Evolutionary conservation across 2,113 vertebrate genomes (phyloP), one percentile per base, ranked within the genome.

Genomic region (Dipodomys ordii): DNA sequence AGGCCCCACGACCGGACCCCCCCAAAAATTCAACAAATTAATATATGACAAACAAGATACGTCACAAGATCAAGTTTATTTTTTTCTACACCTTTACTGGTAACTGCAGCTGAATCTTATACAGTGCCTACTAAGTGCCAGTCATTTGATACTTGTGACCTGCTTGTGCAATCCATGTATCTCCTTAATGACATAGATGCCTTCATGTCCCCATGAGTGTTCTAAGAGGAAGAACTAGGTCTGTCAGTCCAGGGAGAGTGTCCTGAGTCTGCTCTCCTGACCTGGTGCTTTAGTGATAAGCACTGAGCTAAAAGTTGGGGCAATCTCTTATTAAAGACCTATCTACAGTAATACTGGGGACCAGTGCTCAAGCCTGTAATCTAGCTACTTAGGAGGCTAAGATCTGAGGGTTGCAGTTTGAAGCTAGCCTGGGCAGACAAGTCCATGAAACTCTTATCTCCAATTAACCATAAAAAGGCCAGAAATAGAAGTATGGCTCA

Each of bases 21-120:
- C 39, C 39, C 39, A 39, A 39, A 39, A 39, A 78, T 68, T 12
- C 18, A 79, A 72, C 44, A 92, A 83, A 73, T 71, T 65, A 91
- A 91, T 23, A 53, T 69, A 32, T 28, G 16, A 64, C 15, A 90
- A 84, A 35, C 68, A 62, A 90, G 73, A 88, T 84, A 80, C 76
- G 18, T 53, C 65, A 82, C 16, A 16, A 60, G 44, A 72, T 74
- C 32, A 78, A 90, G 30, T 65, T 72, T 92, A n/a, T 83, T 74
- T 62, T 60, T 72, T n/a, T 49, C 65, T 39, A 32, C 65, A 83
- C 5, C 71, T 1, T 65, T 76, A 71, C 74, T 39, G 35, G 35
- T 39, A 39, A 39, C 35, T n/a, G 57, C 44, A 93, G 28, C 19
- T 35, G 23, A 80, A 69, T 76, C 60, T 83, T 79, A 27, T 77